phyloP scores from a whole-genome alignment of 2,113 vertebrate species.

The Mystacornis crossleyi region DNA sequence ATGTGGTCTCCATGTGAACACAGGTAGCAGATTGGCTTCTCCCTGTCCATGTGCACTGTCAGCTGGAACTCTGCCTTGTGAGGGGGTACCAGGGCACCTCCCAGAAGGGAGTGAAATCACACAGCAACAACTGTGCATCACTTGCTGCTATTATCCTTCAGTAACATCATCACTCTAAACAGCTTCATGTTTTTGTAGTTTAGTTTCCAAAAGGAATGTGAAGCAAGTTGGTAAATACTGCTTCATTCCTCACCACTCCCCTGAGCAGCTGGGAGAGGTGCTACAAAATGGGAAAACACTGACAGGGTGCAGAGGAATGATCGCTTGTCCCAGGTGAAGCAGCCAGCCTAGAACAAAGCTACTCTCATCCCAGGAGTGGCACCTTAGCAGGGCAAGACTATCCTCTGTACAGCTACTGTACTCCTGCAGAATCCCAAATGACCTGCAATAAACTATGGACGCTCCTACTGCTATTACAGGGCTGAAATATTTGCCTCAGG shows the following conservation, averaged over 20 bases:
- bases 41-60: background rate
- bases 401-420: background rate
- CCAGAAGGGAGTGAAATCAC: background rate
- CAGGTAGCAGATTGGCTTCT: background rate
- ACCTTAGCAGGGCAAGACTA: background rate
- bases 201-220: background rate
- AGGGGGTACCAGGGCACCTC: background rate
- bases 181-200: background rate
- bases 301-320: background rate
- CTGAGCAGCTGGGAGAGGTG: background rate
- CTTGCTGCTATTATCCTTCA: background rate
- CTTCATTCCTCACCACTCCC: background rate
- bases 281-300: background rate
- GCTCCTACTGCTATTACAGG: background rate
- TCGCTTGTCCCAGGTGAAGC: background rate
- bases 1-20: background rate
- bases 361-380: background rate
- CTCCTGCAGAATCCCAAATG: background rate
- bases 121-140: rapidly evolving
- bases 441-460: background rate
- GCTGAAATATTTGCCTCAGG: background rate
- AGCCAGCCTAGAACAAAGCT: background rate
- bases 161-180: background rate
- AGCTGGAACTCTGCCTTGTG: background rate
- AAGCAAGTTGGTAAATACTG: background rate